These are phyloP conservation scores for Plestiodon gilberti DNA, from an alignment of 2,113 vertebrate species.

Conservation along the genomic window DNA sequence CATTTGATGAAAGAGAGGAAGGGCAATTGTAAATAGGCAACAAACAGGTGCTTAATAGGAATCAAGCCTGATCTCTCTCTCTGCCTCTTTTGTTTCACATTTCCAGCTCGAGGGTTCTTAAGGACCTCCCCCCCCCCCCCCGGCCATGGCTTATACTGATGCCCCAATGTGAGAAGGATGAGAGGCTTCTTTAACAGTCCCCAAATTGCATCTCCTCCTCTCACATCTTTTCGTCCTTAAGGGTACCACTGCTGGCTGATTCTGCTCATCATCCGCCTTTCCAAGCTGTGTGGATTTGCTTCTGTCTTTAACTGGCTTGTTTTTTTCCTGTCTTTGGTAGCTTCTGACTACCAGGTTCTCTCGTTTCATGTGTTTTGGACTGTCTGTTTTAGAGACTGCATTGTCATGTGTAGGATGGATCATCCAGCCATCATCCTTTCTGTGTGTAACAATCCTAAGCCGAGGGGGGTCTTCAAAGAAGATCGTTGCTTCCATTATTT, in stretches of 20 bases:
- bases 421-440: accelerated
- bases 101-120: not conserved
- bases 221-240: not conserved
- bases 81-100: not conserved
- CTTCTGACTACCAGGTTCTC: not conserved
- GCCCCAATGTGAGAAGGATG: not conserved
- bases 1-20: too few species aligned
- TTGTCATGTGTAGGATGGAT: not conserved
- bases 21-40: not conserved
- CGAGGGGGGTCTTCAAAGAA: not conserved
- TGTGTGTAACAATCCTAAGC: not conserved
- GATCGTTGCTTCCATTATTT: too few species aligned
- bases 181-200: not conserved
- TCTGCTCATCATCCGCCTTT: slow-evolving; percentile 4
- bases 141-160: too few species aligned
- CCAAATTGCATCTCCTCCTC: not conserved
- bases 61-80: not conserved
- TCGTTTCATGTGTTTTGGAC: not conserved
- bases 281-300: not conserved
- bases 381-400: slow-evolving; percentile 31
- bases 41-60: slow-evolving; percentile 3
- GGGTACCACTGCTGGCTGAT: slow-evolving; percentile 24
- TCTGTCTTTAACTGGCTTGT: not conserved
- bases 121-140: too few species aligned
- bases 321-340: not conserved